Conservation (phyloP, 2,797 vertebrate genomes). For the Pseudochaenichthys georgianus region DNA sequence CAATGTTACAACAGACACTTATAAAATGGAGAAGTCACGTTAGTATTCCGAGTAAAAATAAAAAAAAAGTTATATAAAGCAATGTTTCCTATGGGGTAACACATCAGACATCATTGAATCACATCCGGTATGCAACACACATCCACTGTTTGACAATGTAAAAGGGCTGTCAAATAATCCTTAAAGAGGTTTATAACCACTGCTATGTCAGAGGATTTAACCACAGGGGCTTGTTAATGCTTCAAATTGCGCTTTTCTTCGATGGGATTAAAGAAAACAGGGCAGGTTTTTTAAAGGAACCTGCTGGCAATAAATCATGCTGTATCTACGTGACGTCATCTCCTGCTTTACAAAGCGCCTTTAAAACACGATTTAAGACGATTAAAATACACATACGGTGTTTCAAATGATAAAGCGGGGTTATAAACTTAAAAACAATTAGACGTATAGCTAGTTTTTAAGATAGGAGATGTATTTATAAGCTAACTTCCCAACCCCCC, state of each 20-base stretch:
- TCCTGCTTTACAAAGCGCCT: slow-evolving; percentile 28
- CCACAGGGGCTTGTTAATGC: accelerated
- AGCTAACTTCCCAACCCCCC: slow-evolving; percentile 82
- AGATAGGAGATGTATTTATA: slow-evolving; percentile 62
- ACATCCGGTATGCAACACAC: slow-evolving; percentile 65
- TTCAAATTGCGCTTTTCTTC: not conserved
- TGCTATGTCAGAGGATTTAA: accelerated
- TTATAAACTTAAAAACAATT: not conserved
- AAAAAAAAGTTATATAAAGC: not conserved
- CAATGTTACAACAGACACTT: too few species aligned
- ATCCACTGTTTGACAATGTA: slow-evolving; percentile 52
- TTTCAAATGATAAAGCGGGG: accelerated
- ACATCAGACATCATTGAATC: slow-evolving; percentile 57
- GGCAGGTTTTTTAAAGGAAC: slow-evolving; percentile 67
- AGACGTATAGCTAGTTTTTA: slow-evolving; percentile 6
- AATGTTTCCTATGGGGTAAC: slow-evolving; percentile 38
- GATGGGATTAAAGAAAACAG: slow-evolving; percentile 1
- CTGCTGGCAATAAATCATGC: slow-evolving; percentile 75
- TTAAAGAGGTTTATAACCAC: accelerated
- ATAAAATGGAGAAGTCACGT: not conserved
- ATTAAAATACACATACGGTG: accelerated
- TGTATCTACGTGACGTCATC: slow-evolving; percentile 59
- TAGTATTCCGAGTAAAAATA: not conserved
- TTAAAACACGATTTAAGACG: slow-evolving; percentile 25
- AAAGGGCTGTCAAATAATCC: slow-evolving; percentile 21